phyloP scores from a whole-genome alignment of 1,140 invertebrate species.

The Theocolax elegans region DNA sequence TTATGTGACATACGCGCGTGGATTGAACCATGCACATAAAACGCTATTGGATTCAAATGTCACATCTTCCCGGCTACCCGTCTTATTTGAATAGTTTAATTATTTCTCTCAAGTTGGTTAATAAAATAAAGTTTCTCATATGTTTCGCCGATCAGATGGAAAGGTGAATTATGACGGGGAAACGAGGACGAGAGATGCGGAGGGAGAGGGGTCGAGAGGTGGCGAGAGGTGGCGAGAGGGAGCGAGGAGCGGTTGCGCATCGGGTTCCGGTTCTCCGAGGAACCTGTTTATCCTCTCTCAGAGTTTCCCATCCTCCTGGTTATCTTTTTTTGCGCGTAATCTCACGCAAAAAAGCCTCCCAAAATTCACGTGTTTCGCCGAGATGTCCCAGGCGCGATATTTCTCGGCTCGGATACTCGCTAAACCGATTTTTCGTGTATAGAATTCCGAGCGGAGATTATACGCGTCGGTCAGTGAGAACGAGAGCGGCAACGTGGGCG shows the following conservation, averaged over 20 bases:
- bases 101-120: too few relatives aligned
- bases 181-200: slow-evolving; percentile 30
- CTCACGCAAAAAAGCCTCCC: background rate
- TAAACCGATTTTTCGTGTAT: slow-evolving; percentile 23
- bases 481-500: background rate
- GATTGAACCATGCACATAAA: too few relatives aligned
- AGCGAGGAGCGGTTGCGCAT: background rate
- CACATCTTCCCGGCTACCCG: too few relatives aligned
- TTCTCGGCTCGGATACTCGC: background rate
- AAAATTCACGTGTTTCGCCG: too few relatives aligned
- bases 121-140: too few relatives aligned
- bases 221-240: too few relatives aligned
- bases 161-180: slow-evolving; percentile 35
- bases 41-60: too few relatives aligned
- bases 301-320: background rate
- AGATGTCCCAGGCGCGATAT: background rate
- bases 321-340: background rate
- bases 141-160: too few relatives aligned
- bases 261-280: slow-evolving; percentile 33
- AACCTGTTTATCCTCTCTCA: slow-evolving; percentile 29
- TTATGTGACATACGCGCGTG: too few relatives aligned
- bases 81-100: too few relatives aligned
- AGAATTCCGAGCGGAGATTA: slow-evolving; percentile 1
- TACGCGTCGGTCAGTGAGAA: background rate
- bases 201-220: background rate